A percentile compares a stretch with the other conserved stretches of the same genome.
phyloP scores from a whole-genome alignment of 2,113 vertebrate species.

The Takifugu bimaculatus region DNA sequence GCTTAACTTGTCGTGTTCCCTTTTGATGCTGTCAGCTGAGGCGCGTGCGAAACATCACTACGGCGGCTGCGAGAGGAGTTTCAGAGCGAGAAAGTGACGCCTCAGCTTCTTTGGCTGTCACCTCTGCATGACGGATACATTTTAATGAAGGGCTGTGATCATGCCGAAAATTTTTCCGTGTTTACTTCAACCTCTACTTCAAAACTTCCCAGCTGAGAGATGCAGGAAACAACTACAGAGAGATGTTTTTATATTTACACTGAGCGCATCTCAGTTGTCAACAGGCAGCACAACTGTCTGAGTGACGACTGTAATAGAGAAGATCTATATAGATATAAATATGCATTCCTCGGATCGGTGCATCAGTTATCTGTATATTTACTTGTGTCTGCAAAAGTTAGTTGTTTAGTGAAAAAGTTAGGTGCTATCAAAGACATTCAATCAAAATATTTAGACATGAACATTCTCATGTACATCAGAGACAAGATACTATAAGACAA shows the following conservation, averaged over 20 bases:
- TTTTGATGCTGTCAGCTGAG: conserved; percentile 68
- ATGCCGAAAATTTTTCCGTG: conserved; percentile 23
- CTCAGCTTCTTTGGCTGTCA: conserved; percentile 58
- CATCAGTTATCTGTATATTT: neutral
- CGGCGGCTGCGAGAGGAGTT: conserved; percentile 24
- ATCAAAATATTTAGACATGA: no score
- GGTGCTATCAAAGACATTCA: no score
- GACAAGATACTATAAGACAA: no score
- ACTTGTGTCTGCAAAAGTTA: conserved; percentile 1
- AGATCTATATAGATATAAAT: conserved; percentile 1
- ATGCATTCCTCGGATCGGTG: neutral
- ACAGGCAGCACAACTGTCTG: neutral
- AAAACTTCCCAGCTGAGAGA: conserved; percentile 11
- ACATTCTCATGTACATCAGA: no score
- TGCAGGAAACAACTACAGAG: neutral
- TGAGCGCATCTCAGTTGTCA: no score
- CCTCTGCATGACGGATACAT: conserved; percentile 34
- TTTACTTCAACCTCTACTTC: conserved; percentile 26
- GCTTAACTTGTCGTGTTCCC: conserved; percentile 64
- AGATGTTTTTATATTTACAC: neutral
- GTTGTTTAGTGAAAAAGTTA: neutral
- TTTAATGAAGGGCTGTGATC: conserved; percentile 49
- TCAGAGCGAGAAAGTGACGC: conserved; percentile 50
- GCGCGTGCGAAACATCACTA: conserved; percentile 47
- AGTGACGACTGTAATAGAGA: neutral